Evolutionary conservation across 2,888 invertebrate species (phyloP).

Genomic region (Drosophila longiperda): DNA sequence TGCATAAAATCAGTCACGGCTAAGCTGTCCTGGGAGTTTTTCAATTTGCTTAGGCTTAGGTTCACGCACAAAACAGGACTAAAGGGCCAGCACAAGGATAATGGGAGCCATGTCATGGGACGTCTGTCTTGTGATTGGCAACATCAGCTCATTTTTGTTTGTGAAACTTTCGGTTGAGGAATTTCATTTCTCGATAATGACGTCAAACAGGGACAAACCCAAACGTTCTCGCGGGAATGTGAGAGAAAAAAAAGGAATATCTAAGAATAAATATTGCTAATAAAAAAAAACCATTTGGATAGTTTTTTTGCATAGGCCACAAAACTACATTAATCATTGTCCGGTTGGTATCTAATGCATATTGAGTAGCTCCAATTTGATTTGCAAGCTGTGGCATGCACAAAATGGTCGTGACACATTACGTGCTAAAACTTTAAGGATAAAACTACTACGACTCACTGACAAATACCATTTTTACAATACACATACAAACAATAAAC

Average conservation of each 20-base stretch:
- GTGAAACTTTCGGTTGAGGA: constrained; percentile 47
- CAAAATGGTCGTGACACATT: constrained; percentile 33
- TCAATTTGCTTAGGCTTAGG: constrained; percentile 54
- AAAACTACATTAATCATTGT: constrained; percentile 15
- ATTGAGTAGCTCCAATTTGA: constrained; percentile 37
- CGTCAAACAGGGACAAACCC: constrained; percentile 13
- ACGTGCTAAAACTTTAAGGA: constrained; percentile 63
- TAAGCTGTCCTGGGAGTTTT: constrained; percentile 48
- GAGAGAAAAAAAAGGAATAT: not conserved
- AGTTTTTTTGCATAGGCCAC: not conserved
- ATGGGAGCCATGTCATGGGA: not conserved
- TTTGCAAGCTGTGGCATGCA: constrained; percentile 49
- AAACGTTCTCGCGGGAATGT: constrained; percentile 27
- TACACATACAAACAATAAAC: not conserved
- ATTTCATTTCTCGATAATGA: constrained; percentile 72
- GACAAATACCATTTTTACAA: not conserved
- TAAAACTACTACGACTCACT: constrained; percentile 39
- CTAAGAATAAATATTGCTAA: constrained; percentile 7
- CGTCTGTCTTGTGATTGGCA: constrained; percentile 2
- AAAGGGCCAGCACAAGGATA: not conserved
- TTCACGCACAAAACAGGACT: constrained; percentile 9
- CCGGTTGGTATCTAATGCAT: constrained; percentile 34
- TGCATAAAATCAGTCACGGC: constrained; percentile 50
- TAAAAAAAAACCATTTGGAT: not conserved
- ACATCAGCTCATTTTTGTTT: constrained; percentile 35